Conservation (phyloP, 2,888 invertebrate species). For the Phyllotreta striolata region DNA sequence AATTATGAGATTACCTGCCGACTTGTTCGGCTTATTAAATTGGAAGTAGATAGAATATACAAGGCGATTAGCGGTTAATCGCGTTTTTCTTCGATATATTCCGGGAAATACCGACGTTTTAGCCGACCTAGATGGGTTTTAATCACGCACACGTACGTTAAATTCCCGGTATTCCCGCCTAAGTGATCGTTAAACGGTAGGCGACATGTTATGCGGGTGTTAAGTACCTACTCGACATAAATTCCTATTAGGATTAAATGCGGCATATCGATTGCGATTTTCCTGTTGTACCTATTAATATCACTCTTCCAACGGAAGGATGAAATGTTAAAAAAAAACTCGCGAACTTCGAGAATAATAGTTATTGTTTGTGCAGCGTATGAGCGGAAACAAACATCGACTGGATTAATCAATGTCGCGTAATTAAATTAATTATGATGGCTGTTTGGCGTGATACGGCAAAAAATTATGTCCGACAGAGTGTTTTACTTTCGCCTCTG, state of each 20-base stretch:
- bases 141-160: conserved; percentile 10
- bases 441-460: conserved; percentile 29
- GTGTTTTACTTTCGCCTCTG: conserved; percentile 21
- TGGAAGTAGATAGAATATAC: too few species aligned
- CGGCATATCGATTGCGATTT: neutral
- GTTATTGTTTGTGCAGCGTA: too few species aligned
- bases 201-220: conserved; percentile 14
- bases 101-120: neutral
- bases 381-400: too few species aligned
- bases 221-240: conserved; percentile 13
- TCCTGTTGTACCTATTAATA: neutral
- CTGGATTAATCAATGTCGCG: neutral
- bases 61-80: too few species aligned
- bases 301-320: neutral
- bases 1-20: too few species aligned
- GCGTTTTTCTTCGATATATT: conserved; percentile 1
- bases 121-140: conserved; percentile 6
- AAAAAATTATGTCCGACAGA: conserved; percentile 21
- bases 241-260: conserved; percentile 7
- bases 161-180: conserved; percentile 14
- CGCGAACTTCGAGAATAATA: too few species aligned
- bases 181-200: conserved; percentile 11
- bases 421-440: conserved; percentile 31
- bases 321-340: too few species aligned
- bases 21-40: too few species aligned